phyloP scores from a whole-genome alignment of 2,797 vertebrate species.

The Apogon talboti region DNA sequence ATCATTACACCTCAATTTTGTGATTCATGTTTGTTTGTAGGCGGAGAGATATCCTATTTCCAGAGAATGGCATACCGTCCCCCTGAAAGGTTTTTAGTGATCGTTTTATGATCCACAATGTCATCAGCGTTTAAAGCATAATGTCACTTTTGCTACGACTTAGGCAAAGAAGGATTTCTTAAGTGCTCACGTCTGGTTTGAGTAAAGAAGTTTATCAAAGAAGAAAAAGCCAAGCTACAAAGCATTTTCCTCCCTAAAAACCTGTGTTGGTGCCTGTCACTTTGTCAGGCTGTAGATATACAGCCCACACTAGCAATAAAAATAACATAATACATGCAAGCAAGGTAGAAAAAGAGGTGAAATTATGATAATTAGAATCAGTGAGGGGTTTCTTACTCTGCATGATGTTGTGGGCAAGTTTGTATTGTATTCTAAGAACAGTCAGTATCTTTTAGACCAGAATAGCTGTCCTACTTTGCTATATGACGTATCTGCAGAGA shows the following conservation, averaged over 20 bases:
- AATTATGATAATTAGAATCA: conserved; percentile 78
- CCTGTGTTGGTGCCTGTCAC: conserved; percentile 50
- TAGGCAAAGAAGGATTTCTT: conserved; percentile 36
- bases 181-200: conserved; percentile 21
- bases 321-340: conserved; percentile 72
- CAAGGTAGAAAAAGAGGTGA: conserved; percentile 67
- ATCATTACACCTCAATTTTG: conserved; percentile 87
- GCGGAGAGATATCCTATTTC: conserved; percentile 70
- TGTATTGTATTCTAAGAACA: conserved; percentile 25
- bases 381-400: conserved; percentile 40
- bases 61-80: conserved; percentile 48
- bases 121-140: conserved; percentile 59
- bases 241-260: conserved; percentile 12
- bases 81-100: conserved; percentile 59
- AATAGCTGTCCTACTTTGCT: conserved; percentile 1
- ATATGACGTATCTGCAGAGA: conserved; percentile 3
- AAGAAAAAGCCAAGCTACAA: conserved; percentile 29
- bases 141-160: conserved; percentile 44
- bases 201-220: conserved; percentile 36
- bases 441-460: conserved; percentile 30
- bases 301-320: conserved; percentile 69
- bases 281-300: conserved; percentile 69
- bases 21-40: conserved; percentile 82
- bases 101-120: conserved; percentile 62
- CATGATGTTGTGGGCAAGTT: conserved; percentile 31